phyloP scores from a whole-genome alignment of 2,888 invertebrate genomes.

The Lasioglossum oenotherae region DNA sequence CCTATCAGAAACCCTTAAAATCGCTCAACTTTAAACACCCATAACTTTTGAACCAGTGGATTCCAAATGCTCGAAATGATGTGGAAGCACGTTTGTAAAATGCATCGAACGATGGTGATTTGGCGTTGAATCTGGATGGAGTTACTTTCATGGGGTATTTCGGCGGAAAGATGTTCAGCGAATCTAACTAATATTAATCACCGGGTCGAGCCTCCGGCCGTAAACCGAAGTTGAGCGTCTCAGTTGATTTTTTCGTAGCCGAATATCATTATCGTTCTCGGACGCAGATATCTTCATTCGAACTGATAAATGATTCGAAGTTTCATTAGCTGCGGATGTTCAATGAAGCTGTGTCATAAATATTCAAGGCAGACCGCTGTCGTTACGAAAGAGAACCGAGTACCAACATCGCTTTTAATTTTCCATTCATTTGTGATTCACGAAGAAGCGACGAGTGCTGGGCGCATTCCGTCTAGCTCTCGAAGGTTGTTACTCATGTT shows the following conservation, averaged over 20 bases:
- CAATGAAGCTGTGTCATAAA: conserved; percentile 1
- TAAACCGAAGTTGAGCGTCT: background rate
- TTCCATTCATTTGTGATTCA: conserved; percentile 22
- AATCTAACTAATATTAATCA: background rate
- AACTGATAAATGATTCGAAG: conserved; percentile 18
- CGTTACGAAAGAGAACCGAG: background rate
- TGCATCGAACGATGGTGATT: too few species aligned
- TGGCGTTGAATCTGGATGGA: background rate
- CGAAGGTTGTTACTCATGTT: conserved; percentile 18
- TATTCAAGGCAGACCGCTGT: background rate
- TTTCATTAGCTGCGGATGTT: background rate
- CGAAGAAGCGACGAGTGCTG: background rate
- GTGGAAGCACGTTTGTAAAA: too few species aligned
- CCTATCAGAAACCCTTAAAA: too few species aligned
- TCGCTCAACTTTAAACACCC: too few species aligned
- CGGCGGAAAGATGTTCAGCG: background rate
- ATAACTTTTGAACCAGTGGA: too few species aligned
- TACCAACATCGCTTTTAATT: conserved; percentile 21
- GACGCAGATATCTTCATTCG: background rate
- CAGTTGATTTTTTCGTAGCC: background rate
- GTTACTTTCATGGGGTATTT: background rate
- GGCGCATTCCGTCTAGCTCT: background rate
- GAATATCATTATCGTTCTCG: background rate
- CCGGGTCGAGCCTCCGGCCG: too few species aligned
- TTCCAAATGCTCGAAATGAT: too few species aligned